phyloP scores from a whole-genome alignment of 2,113 vertebrate species.

The Bufo gargarizans region DNA sequence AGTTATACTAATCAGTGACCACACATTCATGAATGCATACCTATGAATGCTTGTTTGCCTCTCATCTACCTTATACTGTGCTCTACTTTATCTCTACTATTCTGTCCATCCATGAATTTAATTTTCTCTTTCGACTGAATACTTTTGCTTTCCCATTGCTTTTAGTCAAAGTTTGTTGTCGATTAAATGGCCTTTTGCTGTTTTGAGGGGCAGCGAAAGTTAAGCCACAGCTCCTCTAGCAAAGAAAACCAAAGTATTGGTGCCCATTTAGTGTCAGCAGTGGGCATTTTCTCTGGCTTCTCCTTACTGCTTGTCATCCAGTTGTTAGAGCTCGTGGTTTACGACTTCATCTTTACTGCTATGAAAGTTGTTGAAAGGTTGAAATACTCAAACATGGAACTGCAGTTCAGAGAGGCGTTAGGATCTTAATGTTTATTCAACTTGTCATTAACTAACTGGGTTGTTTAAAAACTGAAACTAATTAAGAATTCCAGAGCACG shows the following conservation, averaged over 20 bases:
- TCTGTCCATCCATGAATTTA: neutral
- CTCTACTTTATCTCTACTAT: too few species aligned
- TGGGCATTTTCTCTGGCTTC: neutral
- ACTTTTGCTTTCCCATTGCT: neutral
- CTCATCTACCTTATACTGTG: too few species aligned
- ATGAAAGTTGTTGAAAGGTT: conserved; percentile 64
- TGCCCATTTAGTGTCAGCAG: neutral
- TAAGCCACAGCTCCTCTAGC: neutral
- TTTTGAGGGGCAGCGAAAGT: neutral
- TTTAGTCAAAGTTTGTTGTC: neutral
- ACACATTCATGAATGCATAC: neutral
- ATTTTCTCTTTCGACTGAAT: neutral
- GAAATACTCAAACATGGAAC: conserved; percentile 53
- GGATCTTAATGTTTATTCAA: conserved; percentile 68
- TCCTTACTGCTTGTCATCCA: conserved; percentile 52
- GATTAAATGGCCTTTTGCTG: neutral
- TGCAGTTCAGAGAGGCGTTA: conserved; percentile 67
- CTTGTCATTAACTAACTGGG: conserved; percentile 67
- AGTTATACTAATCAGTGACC: neutral
- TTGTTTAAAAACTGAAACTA: conserved; percentile 64
- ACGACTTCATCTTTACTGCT: conserved; percentile 58
- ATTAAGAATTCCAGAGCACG: conserved; percentile 62
- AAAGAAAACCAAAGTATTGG: neutral
- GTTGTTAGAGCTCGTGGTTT: conserved; percentile 62
- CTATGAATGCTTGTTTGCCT: neutral